Percentiles rank a stretch among this genome's conserved stretches.
Evolutionary conservation across 2,113 vertebrate species (phyloP).

Genomic region (Ivindomyrus marchei): DNA sequence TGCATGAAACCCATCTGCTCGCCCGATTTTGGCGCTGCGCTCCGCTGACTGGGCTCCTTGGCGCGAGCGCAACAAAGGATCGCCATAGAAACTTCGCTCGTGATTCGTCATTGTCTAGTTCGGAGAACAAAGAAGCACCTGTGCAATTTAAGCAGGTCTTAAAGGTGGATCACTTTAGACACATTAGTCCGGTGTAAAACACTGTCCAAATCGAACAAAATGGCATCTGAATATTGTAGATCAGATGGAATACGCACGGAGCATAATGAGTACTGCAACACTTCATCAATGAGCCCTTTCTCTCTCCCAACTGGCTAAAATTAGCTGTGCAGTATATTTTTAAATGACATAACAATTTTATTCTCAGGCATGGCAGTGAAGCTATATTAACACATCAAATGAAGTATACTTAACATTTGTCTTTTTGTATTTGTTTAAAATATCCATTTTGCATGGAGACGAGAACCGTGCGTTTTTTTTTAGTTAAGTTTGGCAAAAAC

Average conservation of each 20-base stretch:
- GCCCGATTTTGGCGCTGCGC: slow-evolving; percentile 25
- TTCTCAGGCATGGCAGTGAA: not conserved
- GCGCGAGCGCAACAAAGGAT: slow-evolving; percentile 34
- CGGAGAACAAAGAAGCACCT: slow-evolving; percentile 27
- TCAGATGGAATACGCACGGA: not conserved
- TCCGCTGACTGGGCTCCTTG: slow-evolving; percentile 25
- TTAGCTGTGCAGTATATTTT: not conserved
- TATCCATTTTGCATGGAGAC: not conserved
- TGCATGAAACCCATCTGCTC: slow-evolving; percentile 32
- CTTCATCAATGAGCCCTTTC: not conserved
- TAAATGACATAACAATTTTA: not conserved
- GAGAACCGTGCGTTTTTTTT: not conserved
- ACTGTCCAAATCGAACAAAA: not conserved
- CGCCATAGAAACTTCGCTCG: slow-evolving; percentile 44
- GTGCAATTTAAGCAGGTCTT: slow-evolving; percentile 3
- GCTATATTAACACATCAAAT: not conserved
- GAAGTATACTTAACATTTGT: not conserved
- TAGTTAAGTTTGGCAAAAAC: not conserved
- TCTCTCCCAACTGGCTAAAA: not conserved
- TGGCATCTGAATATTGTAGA: not conserved
- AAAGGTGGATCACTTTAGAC: not conserved
- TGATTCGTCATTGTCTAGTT: slow-evolving; percentile 32
- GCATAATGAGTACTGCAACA: not conserved
- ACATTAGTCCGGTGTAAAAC: not conserved
- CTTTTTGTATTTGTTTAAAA: not conserved